Base-by-base conservation (phyloP, 2,888 invertebrate species). In the Sceliomorpha sp. region DNA sequence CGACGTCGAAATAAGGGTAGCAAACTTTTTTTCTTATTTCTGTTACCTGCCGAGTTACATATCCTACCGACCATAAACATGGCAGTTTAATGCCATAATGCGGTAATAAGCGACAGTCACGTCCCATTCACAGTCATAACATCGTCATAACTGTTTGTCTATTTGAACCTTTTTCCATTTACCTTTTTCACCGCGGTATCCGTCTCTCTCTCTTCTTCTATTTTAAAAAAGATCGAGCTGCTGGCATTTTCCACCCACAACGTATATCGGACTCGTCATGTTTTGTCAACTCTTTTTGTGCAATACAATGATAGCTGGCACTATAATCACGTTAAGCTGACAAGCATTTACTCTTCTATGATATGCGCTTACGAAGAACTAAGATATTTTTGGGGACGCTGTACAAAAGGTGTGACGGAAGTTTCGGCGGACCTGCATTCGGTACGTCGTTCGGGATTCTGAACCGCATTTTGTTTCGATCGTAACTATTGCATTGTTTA, bases 231-330 rank as follows among this genome's bases (percentile, higher is more conserved):
- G 58, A n/a, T n/a, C 45, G 44, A 31, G 58, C 42, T 42, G 39
- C 14, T 58, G 42, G 42, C 51, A 60, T 56, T 58, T 62, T 74
- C 73, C 77, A 72, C 78, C 73, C 73, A 66, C 78, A 58, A 62
- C 72, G 53, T 73, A 80, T 75, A 74, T 75, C 75, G 77, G 75
- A 75, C 76, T 85, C 83, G 86, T 83, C 85, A 81, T 84, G 82
- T 86, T 86, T 84, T 85, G 86, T 84, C 85, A 86, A 86, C 86
- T 85, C 80, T 79, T 82, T 76, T 83, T 81, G 74, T 79, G 29
- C 26, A 10, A 13, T 60, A 78, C 78, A 82, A 78, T 79, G 48
- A 77, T 72, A 62, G 64, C 68, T 72, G 63, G 60, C 55, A 59
- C 48, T 31, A 58, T 39, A 45, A 56, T 10, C 6, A 39, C 44